phyloP scores from a whole-genome alignment of 2,113 vertebrate species.

The Scolopax mira region DNA sequence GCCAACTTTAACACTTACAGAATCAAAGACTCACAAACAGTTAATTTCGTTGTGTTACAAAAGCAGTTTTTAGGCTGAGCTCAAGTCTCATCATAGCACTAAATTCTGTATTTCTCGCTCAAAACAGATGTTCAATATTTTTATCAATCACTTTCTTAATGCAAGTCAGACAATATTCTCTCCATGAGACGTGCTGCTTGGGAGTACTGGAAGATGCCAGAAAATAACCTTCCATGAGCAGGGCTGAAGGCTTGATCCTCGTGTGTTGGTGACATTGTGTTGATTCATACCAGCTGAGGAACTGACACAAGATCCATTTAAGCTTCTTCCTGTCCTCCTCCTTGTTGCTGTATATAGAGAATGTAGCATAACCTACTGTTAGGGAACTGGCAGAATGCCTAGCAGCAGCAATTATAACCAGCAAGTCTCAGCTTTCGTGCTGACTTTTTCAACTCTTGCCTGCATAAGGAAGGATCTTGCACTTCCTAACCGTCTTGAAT shows the following conservation, averaged over 20 bases:
- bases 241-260: not conserved
- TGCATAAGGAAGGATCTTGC: not conserved
- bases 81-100: not conserved
- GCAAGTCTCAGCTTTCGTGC: not conserved
- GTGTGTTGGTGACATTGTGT: not conserved
- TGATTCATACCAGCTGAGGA: not conserved
- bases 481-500: not conserved
- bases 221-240: not conserved
- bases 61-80: not conserved
- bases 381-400: not conserved
- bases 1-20: not conserved
- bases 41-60: not conserved
- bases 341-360: not conserved
- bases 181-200: not conserved
- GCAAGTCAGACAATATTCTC: not conserved
- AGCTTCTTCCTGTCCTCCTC: not conserved
- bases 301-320: not conserved
- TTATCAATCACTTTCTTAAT: not conserved
- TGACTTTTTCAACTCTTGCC: not conserved
- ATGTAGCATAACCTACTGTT: not conserved
- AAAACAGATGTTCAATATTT: not conserved
- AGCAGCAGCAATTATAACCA: not conserved
- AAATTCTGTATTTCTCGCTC: not conserved
- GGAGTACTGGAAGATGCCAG: not conserved
- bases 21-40: not conserved